These are phyloP conservation scores for Trematomus loennbergii DNA, from an alignment of 2,113 vertebrate species.

Conservation along the genomic window DNA sequence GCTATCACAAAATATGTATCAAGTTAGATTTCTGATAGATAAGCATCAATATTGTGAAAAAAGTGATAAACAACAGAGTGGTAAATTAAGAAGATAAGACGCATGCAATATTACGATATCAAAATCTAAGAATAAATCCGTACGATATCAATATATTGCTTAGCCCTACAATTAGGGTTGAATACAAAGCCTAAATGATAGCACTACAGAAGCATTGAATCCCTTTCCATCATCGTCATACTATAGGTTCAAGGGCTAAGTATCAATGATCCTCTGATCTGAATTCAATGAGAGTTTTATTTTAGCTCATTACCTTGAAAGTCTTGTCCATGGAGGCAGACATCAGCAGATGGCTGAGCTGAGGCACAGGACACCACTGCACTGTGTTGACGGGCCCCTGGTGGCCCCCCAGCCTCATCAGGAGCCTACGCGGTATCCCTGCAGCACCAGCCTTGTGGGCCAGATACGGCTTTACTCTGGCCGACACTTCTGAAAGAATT, in stretches of 20 bases:
- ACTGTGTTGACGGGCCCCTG: conserved; percentile 89
- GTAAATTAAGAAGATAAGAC: too few relatives aligned
- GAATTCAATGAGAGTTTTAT: background rate
- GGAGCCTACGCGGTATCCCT: conserved; percentile 83
- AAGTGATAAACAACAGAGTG: too few relatives aligned
- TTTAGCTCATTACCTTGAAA: conserved; percentile 88
- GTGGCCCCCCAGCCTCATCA: conserved; percentile 87
- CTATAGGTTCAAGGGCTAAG: background rate
- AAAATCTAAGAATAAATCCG: too few relatives aligned
- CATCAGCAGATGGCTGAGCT: conserved; percentile 91
- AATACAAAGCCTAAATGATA: background rate
- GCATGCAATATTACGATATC: too few relatives aligned
- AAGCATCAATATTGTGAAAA: too few relatives aligned
- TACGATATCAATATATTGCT: too few relatives aligned
- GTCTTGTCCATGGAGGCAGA: conserved; percentile 96
- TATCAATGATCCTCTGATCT: background rate
- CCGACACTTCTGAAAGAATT: conserved; percentile 81
- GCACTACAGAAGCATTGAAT: background rate
- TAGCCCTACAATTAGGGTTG: background rate
- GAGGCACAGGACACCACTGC: conserved; percentile 90
- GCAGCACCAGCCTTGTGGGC: conserved; percentile 74
- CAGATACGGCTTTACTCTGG: conserved; percentile 87
- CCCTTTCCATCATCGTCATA: background rate
- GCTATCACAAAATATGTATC: too few relatives aligned
- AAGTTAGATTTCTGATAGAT: too few relatives aligned